These are phyloP conservation scores for Natator depressus DNA, from an alignment of 2,113 vertebrate species.

Conservation along the genomic window DNA sequence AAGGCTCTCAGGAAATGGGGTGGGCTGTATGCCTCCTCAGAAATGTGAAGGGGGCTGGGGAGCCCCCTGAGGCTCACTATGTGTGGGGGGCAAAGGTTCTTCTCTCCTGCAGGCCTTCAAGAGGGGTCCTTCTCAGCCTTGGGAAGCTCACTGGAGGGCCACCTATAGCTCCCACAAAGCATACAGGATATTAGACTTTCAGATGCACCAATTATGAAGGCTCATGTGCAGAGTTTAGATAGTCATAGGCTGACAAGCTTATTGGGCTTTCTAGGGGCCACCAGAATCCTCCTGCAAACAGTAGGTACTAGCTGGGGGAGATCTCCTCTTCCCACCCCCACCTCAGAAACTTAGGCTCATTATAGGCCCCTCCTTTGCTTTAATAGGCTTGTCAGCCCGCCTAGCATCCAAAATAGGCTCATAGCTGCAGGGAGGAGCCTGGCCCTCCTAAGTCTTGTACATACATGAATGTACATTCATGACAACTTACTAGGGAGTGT, in stretches of 20 bases:
- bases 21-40: neutral
- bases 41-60: neutral
- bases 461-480: neutral
- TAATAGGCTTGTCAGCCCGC: neutral
- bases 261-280: neutral
- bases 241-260: neutral
- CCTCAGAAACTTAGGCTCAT: no score
- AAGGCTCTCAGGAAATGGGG: neutral
- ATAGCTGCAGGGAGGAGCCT: neutral
- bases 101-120: neutral
- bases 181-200: neutral
- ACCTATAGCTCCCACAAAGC: neutral
- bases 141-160: neutral
- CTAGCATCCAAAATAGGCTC: neutral
- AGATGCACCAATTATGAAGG: neutral
- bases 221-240: neutral
- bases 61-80: neutral
- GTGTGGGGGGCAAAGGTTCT: neutral
- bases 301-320: neutral
- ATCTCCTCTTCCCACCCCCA: neutral
- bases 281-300: neutral
- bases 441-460: neutral
- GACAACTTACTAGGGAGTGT: neutral
- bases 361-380: no score
- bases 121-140: neutral